These are phyloP conservation scores for Sycophila texana DNA, from an alignment of 2,888 invertebrate genomes.

Conservation along the genomic window DNA sequence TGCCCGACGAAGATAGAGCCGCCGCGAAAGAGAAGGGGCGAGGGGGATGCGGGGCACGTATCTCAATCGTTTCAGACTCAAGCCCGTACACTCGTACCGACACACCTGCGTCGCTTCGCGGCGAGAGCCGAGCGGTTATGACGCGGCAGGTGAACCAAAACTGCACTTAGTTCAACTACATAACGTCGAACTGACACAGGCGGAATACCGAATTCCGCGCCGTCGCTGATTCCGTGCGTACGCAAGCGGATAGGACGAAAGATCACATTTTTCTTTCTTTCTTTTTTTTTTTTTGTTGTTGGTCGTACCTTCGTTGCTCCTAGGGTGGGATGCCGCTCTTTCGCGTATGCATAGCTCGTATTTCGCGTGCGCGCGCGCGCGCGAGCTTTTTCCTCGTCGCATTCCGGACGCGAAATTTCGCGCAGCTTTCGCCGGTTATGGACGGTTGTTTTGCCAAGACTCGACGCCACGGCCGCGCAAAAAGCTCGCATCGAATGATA, in stretches of 20 bases:
- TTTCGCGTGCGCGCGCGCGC: background rate
- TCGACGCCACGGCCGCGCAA: too few species aligned
- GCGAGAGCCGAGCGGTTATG: background rate
- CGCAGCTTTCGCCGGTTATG: too few species aligned
- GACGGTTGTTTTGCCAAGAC: too few species aligned
- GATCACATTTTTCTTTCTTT: background rate
- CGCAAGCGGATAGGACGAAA: background rate
- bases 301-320: too few species aligned
- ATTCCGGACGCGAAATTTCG: too few species aligned
- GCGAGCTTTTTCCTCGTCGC: background rate
- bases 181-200: too few species aligned
- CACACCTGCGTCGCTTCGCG: background rate
- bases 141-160: slow-evolving; percentile 17
- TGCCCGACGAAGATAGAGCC: background rate
- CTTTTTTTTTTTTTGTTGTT: background rate
- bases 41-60: background rate
- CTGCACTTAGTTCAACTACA: background rate
- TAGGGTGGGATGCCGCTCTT: background rate
- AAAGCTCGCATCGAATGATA: too few species aligned
- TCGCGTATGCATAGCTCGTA: slow-evolving; percentile 17
- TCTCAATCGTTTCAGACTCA: slow-evolving; percentile 5
- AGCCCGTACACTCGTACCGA: background rate
- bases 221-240: background rate
- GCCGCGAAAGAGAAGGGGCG: background rate
- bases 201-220: slow-evolving; percentile 10